Percentiles rank a stretch among this genome's conserved stretches.
Conservation (phyloP, 2,888 invertebrate genomes). For the Blera fallax region DNA sequence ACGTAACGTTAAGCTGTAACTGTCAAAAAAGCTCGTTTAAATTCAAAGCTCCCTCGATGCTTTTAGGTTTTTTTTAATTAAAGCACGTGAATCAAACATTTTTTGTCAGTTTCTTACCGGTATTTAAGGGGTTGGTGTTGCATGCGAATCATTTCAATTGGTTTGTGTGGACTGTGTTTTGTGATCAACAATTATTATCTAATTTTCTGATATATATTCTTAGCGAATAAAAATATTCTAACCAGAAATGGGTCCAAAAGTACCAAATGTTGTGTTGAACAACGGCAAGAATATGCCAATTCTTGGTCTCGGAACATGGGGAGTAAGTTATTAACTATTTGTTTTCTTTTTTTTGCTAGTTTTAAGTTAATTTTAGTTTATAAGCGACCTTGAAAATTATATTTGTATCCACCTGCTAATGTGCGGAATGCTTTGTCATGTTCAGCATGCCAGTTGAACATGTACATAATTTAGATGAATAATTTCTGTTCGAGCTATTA, state of each 20-base stretch:
- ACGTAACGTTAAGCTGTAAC: not conserved
- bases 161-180: not conserved
- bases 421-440: not conserved
- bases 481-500: not conserved
- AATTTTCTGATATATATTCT: slow-evolving; percentile 9
- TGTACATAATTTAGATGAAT: not conserved
- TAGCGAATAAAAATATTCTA: not conserved
- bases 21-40: not conserved
- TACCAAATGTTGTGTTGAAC: slow-evolving; percentile 84
- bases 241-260: slow-evolving; percentile 72
- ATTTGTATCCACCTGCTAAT: too few species aligned
- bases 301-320: slow-evolving; percentile 91
- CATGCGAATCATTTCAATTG: not conserved
- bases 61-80: slow-evolving; percentile 11
- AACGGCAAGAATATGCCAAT: slow-evolving; percentile 86
- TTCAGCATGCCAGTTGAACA: too few species aligned
- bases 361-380: not conserved
- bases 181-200: slow-evolving; percentile 17
- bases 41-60: not conserved
- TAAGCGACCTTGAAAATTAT: slow-evolving; percentile 10
- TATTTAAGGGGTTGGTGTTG: not conserved
- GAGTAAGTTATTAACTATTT: slow-evolving; percentile 83
- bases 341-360: not conserved
- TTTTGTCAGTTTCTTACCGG: slow-evolving; percentile 49
- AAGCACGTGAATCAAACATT: slow-evolving; percentile 8